Evolutionary conservation across 2,888 invertebrate species (phyloP), one percentile per base, ranked within the genome.

Genomic region (Pherbina coryleti): DNA sequence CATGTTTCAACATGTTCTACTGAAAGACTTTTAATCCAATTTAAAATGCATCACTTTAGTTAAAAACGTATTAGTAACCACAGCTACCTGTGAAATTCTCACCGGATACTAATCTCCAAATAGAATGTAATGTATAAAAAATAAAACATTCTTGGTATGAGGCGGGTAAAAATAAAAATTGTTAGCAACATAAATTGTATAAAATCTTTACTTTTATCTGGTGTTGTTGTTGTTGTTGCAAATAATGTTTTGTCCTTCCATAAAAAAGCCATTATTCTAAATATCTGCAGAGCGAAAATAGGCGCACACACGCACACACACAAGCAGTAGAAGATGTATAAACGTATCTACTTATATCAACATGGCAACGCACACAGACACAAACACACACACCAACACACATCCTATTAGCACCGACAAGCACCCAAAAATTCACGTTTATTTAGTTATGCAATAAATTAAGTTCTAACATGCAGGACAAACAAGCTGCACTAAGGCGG

Each of bases 391-490:
- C 44, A 22, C 22, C 5, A 1, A 37, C 37, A 44, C n/a, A n/a
- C 17, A 22, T 9, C 44, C 64, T n/a, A 66, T 66, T 66, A 66
- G 64, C 31, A 31, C 64, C 19, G 22, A 69, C 49, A 49, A 49
- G 69, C 49, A 44, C 5, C 69, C 28, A 69, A 69, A 69, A 69
- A 69, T 69, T 37, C 69, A 69, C 49, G 69, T 69, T 69, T 37
- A 69, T 69, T 69, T 69, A 69, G 69, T 69, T 69, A 69, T 69
- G 44, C 69, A 69, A 69, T 69, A 69, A 69, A 69, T 69, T 69
- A 69, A 49, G 69, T 69, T 69, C 49, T 49, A 69, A 69, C 69
- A 69, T 69, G 69, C 37, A 25, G 44, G 69, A 44, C 69, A 69
- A 69, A 69, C 49, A 69, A 28, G 69, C 51, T 49, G 22, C 25